Evolutionary conservation across 2,113 vertebrate genomes (phyloP), one percentile per base, ranked within the genome.

Genomic region (Semicossyphus pulcher): DNA sequence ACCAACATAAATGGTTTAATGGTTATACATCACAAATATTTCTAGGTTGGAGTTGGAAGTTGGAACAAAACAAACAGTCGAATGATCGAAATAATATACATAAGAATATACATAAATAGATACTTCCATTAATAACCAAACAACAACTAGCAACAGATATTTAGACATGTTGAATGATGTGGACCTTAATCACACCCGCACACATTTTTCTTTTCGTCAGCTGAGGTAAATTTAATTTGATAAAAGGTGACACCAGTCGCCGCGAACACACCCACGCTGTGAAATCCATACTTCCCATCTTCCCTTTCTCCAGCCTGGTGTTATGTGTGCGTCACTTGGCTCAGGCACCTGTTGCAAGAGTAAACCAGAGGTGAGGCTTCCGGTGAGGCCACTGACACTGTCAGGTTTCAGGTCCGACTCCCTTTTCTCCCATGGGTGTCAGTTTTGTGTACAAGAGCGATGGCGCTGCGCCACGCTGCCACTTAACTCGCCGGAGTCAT

Each of bases 311-410:
- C 53, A 18, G 12, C 65, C 58, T n/a, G 49, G 3, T 14, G 72
- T 47, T 25, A 18, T 59, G 7, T 18, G 56, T 72, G 72, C 58
- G 72, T 81, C 72, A 68, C 84, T 75, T 64, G 76, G 72, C 72
- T 18, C 28, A 15, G 41, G 60, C 86, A 85, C 86, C 85, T 90
- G 88, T 83, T 88, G 89, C 73, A 84, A 79, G 65, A 81, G 81
- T 84, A 87, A 84, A 82, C 86, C 76, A 79, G 58, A 83, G 84
- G 85, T 80, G 81, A 84, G 61, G 76, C 77, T 89, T 81, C 86
- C 49, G 64, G 67, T 52, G 84, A 64, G 76, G 47, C 51, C 49
- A 29, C 41, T 20, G 47, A 20, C 18, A 9, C 58, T 73, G 77
- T 83, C 78, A 34, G 72, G 84, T 86, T 77, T 85, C 80, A 84